These are phyloP conservation scores for Sebastes diploproa DNA, from an alignment of 2,797 vertebrate genomes.

Conservation along the genomic window DNA sequence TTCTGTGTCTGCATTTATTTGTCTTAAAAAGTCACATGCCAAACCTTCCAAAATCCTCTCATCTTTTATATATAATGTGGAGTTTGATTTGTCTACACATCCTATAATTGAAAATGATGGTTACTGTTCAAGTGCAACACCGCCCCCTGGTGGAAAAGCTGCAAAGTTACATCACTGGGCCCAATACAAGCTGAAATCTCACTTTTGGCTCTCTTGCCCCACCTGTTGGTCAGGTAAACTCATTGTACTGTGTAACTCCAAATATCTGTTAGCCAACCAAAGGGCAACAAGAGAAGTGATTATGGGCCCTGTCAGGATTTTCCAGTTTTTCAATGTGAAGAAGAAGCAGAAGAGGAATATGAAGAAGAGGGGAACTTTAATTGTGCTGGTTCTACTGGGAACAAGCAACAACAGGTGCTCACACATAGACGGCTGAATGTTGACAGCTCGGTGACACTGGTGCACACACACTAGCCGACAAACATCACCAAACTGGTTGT, in stretches of 20 bases:
- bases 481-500: background rate
- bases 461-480: background rate
- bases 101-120: background rate
- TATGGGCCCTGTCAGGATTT: background rate
- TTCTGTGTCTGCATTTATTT: background rate
- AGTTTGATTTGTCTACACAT: background rate
- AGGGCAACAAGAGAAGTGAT: background rate
- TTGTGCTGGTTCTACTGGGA: background rate
- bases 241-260: background rate
- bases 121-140: constrained; percentile 46
- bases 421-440: background rate
- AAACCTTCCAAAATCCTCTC: background rate
- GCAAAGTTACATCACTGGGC: constrained; percentile 5
- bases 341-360: accelerated
- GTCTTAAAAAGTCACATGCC: background rate
- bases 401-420: background rate
- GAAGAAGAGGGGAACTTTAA: background rate
- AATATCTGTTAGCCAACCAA: background rate
- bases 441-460: background rate
- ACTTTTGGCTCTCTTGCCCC: constrained; percentile 18
- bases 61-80: background rate
- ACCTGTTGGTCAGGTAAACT: constrained; percentile 39
- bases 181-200: background rate
- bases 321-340: background rate
- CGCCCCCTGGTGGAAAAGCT: constrained; percentile 46